Base-by-base conservation (phyloP, 2,888 invertebrate species). In the Drosophila prolongata region DNA sequence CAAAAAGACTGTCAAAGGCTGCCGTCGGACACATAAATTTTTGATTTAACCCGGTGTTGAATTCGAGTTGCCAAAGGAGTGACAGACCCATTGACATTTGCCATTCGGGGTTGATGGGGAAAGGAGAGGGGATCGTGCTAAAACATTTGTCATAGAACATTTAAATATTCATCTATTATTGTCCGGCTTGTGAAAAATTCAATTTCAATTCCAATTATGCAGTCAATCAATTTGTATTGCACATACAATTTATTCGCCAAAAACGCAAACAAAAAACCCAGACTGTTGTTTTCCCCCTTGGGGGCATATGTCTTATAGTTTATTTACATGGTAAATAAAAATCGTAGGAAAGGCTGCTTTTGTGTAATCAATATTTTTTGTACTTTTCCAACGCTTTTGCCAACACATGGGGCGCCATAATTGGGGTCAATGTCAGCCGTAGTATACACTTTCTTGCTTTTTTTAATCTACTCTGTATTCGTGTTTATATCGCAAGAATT, bases 371-470 rank as follows among this genome's bases (percentile, higher is more conserved):
- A 55, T 40, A 67, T 61, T 61, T 59, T 71, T 60, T 58, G 71
- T 66, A 75, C 75, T 75, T 71, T 59, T 40, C 53, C 62, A 54
- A 49, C 61, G 61, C 53, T 68, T 44, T 46, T 55, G 68, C 9
- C 43, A 47, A 54, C 58, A 53, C 58, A 64, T 54, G 55, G 47
- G 38, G 53, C 43, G 34, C 53, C 64, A 55, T 44, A 37, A 81
- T 77, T 81, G 67, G 65, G 82, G 87, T 83, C 82, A 83, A 81
- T 87, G 82, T 79, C 77, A 76, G 59, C 19, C 49, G 44, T 19
- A 46, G 44, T 46, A 57, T 57, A 44, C 52, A 16, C 6, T 43
- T 47, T 37, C 47, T 27, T 38, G 6, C 35, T 9, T 42, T 11
- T 19, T 42, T 43, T 30, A 16, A 10, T 37, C 47, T 16, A 35